Evolutionary conservation across 2,797 vertebrate genomes (phyloP).

Genomic region (Pipistrellus nathusii): DNA sequence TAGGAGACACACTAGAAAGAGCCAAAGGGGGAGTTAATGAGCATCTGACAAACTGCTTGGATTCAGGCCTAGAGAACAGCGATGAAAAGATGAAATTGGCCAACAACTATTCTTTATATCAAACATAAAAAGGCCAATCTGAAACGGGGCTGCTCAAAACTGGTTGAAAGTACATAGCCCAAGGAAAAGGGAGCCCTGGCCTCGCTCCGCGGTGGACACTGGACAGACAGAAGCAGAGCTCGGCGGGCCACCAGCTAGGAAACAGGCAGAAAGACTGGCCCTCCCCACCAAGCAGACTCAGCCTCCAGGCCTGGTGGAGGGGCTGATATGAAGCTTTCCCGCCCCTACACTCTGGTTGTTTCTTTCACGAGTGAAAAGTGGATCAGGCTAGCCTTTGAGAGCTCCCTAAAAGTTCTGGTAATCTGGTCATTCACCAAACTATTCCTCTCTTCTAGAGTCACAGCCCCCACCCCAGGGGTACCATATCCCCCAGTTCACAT

Average conservation of each 20-base stretch:
- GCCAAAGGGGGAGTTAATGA: conserved; percentile 98
- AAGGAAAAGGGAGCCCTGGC: conserved; percentile 86
- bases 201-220: conserved; percentile 82
- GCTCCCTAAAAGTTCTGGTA: conserved; percentile 31
- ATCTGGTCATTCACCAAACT: conserved; percentile 8
- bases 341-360: background rate
- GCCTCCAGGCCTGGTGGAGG: background rate
- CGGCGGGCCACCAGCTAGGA: conserved; percentile 79
- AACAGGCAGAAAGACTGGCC: background rate
- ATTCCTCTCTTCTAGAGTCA: too few species aligned
- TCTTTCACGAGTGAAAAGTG: conserved; percentile 39
- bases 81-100: conserved; percentile 92
- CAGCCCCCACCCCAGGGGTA: too few species aligned
- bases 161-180: conserved; percentile 87
- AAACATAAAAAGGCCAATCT: conserved; percentile 94
- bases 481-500: too few species aligned
- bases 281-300: background rate
- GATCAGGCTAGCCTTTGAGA: conserved; percentile 23
- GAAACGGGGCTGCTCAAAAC: conserved; percentile 91
- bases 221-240: conserved; percentile 80
- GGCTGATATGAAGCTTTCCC: background rate
- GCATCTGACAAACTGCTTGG: conserved; percentile 94
- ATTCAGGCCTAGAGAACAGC: conserved; percentile 93
- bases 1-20: conserved; percentile 93
- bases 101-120: conserved; percentile 93